Conservation (phyloP, 2,888 invertebrate species). For the Hemaris fuciformis region DNA sequence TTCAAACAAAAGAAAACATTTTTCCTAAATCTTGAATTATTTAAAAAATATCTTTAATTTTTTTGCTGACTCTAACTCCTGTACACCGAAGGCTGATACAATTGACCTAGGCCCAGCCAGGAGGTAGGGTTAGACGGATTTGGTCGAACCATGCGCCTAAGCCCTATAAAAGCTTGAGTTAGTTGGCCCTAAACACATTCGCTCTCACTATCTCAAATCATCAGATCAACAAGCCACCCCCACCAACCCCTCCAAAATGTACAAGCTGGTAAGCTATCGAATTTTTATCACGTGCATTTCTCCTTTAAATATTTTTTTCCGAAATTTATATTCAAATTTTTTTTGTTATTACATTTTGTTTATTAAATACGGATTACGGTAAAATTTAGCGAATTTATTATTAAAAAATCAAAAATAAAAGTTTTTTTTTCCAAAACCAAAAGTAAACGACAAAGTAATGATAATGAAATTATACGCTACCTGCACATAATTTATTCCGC, state of each 20-base stretch:
- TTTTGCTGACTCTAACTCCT: slow-evolving; percentile 51
- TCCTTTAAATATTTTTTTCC: neutral
- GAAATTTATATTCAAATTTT: neutral
- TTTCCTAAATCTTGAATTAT: neutral
- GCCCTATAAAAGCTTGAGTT: slow-evolving; percentile 67
- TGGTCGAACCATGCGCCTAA: slow-evolving; percentile 62
- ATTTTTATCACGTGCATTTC: neutral
- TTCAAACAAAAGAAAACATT: neutral
- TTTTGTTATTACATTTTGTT: neutral
- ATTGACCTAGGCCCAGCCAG: slow-evolving; percentile 68
- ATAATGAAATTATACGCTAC: neutral
- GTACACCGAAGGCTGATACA: slow-evolving; percentile 47
- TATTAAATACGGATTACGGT: neutral
- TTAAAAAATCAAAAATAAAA: neutral
- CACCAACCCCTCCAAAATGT: slow-evolving; percentile 77
- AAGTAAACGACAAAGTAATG: neutral
- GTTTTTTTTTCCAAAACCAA: too few relatives aligned
- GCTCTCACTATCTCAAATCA: slow-evolving; percentile 59
- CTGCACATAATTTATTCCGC: too few relatives aligned
- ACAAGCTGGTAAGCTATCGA: slow-evolving; percentile 80
- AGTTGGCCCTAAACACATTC: slow-evolving; percentile 65
- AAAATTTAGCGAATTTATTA: neutral
- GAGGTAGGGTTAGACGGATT: slow-evolving; percentile 74
- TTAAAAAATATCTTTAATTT: slow-evolving; percentile 11
- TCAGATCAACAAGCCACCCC: slow-evolving; percentile 49